A percentile compares a stretch with the other conserved stretches of the same genome.
Conservation (phyloP, 2,888 invertebrate genomes). For the Rhingia rostrata region DNA sequence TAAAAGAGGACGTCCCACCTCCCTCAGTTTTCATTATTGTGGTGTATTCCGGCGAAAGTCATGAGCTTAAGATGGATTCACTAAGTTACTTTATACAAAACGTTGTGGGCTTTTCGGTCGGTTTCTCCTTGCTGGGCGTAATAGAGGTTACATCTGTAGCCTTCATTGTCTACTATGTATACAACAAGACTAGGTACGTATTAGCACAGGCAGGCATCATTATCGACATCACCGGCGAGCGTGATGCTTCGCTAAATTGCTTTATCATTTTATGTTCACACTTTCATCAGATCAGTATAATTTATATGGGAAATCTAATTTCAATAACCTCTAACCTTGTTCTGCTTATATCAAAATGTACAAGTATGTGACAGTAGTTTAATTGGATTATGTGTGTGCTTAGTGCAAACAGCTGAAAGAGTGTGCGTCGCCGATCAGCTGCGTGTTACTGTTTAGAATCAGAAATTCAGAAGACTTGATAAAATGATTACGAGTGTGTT, state of each 20-base stretch:
- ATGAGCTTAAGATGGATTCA: constrained; percentile 75
- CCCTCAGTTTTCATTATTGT: constrained; percentile 28
- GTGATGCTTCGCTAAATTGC: constrained; percentile 14
- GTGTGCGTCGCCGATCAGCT: constrained; percentile 26
- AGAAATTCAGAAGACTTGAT: not conserved
- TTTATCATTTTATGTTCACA: constrained; percentile 17
- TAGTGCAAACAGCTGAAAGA: constrained; percentile 2
- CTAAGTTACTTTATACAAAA: constrained; percentile 79
- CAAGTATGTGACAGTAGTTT: constrained; percentile 1
- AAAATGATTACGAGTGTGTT: constrained; percentile 28
- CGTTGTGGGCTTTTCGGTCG: constrained; percentile 77
- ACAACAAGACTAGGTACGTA: constrained; percentile 81
- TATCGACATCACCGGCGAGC: constrained; percentile 7
- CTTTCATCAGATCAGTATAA: not conserved
- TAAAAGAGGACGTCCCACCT: constrained; percentile 8
- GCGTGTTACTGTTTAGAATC: constrained; percentile 26
- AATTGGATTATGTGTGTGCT: constrained; percentile 9
- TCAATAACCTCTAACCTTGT: constrained; percentile 32
- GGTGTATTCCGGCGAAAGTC: constrained; percentile 22
- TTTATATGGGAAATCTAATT: constrained; percentile 25
- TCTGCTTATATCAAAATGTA: not conserved
- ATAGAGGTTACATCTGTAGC: constrained; percentile 81
- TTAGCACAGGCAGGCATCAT: constrained; percentile 5
- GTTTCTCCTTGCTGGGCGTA: constrained; percentile 80
- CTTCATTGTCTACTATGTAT: constrained; percentile 81